phyloP scores from a whole-genome alignment of 2,888 invertebrate genomes.

The Cephus rjabovi region DNA sequence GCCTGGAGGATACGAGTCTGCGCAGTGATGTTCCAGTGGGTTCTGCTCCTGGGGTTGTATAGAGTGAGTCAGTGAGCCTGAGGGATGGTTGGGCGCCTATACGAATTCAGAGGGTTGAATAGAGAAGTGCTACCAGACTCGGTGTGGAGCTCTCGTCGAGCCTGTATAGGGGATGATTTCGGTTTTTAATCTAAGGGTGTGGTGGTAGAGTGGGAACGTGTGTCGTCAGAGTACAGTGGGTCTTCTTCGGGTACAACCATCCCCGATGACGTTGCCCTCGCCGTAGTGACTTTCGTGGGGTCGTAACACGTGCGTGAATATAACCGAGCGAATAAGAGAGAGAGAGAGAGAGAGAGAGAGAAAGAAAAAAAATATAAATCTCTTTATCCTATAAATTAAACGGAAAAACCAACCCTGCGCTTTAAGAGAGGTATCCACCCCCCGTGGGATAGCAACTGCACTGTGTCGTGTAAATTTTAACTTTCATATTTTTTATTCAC shows the following conservation, averaged over 20 bases:
- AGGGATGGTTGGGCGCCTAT: neutral
- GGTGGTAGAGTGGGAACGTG: conserved; percentile 52
- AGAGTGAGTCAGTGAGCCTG: neutral
- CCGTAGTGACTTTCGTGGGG: conserved; percentile 52
- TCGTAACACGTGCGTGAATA: conserved; percentile 55
- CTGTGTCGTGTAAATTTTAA: neutral
- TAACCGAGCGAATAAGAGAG: neutral
- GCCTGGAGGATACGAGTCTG: neutral
- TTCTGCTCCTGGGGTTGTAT: neutral
- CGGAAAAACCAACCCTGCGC: conserved; percentile 1
- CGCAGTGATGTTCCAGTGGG: neutral
- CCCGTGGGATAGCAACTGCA: neutral
- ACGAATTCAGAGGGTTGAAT: neutral
- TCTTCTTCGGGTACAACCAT: conserved; percentile 27
- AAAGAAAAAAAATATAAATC: neutral
- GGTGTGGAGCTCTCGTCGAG: neutral
- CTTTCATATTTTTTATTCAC: neutral
- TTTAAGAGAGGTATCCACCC: conserved; percentile 6
- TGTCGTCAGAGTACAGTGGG: conserved; percentile 14
- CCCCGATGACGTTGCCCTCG: conserved; percentile 28
- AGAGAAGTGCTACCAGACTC: neutral
- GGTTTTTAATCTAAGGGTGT: conserved; percentile 62
- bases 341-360: neutral
- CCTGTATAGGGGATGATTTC: conserved; percentile 35
- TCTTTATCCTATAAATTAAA: neutral